Conservation (phyloP, 2,113 vertebrate genomes). For the Myrmophylax atrothorax region DNA sequence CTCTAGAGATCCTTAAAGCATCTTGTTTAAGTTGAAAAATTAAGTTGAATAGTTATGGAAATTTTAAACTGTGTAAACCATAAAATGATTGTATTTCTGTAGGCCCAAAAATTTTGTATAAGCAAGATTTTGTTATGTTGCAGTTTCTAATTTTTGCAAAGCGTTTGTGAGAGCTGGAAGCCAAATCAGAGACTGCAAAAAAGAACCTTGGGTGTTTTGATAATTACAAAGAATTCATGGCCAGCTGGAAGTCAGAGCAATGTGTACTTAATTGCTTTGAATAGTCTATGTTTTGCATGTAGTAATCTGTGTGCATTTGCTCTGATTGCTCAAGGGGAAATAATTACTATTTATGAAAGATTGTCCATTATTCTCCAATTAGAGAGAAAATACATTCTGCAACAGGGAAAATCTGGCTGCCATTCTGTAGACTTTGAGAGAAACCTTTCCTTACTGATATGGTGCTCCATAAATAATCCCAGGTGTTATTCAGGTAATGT, state of each 20-base stretch:
- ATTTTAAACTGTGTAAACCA: background rate
- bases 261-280: constrained; percentile 9
- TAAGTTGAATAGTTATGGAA: background rate
- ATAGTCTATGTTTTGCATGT: background rate
- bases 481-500: background rate
- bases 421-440: background rate
- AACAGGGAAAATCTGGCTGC: background rate
- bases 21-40: background rate
- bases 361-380: constrained; percentile 14
- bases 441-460: background rate
- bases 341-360: constrained; percentile 39
- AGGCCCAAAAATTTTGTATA: background rate
- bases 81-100: background rate
- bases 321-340: constrained; percentile 43
- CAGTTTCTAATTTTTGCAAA: background rate
- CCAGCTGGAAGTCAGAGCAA: constrained; percentile 40
- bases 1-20: background rate
- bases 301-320: background rate
- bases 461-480: background rate
- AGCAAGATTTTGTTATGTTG: background rate
- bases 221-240: constrained; percentile 11
- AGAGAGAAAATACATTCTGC: background rate
- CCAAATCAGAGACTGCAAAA: background rate
- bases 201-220: background rate
- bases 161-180: background rate